phyloP scores from a whole-genome alignment of 2,113 vertebrate genomes.

The Ginglymostoma cirratum region DNA sequence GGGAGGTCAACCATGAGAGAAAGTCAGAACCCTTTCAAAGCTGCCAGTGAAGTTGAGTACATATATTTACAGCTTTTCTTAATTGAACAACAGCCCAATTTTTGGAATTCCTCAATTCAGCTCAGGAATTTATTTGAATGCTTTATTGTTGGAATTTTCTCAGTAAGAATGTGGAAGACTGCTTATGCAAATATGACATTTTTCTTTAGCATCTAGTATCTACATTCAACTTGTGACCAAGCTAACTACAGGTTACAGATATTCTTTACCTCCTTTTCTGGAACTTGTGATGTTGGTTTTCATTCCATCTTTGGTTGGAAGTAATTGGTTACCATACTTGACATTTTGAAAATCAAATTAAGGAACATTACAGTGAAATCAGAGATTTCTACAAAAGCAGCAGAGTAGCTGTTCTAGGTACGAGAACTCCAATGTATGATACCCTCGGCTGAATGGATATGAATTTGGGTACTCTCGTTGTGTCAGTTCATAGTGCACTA shows the following conservation, averaged over 20 bases:
- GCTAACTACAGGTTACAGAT: background rate
- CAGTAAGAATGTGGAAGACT: background rate
- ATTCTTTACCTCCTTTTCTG: background rate
- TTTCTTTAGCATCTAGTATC: background rate
- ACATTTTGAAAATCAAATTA: background rate
- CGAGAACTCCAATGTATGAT: too few species aligned
- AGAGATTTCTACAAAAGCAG: background rate
- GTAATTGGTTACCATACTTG: background rate
- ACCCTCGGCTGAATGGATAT: background rate
- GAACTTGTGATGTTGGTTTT: background rate
- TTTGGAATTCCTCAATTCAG: background rate
- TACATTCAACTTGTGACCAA: background rate
- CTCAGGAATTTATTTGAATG: background rate
- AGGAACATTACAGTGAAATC: background rate
- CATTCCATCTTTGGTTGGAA: background rate
- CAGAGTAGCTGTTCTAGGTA: too few species aligned
- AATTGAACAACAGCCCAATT: background rate
- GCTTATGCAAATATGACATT: background rate
- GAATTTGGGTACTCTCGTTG: background rate
- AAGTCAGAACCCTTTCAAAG: background rate
- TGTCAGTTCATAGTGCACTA: background rate
- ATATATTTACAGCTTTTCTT: background rate
- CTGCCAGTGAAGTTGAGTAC: background rate
- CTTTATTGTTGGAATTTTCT: background rate
- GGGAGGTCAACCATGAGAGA: background rate